Conservation (phyloP, 2,888 invertebrate genomes). For the Pammene aurita region DNA sequence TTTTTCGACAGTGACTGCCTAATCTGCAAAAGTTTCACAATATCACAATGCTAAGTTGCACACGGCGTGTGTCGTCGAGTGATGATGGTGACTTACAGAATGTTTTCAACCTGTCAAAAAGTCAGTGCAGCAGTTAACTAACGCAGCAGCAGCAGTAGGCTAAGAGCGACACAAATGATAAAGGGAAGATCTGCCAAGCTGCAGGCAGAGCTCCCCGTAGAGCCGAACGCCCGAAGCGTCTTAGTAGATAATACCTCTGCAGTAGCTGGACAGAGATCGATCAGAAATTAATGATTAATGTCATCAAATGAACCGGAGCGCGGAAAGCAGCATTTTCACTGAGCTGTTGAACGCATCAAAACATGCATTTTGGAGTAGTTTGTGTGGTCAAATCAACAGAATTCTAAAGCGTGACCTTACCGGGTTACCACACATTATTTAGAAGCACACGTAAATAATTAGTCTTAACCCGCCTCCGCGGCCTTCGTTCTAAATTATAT, state of each 20-base stretch:
- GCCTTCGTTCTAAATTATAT: constrained; percentile 42
- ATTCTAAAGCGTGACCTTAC: constrained; percentile 38
- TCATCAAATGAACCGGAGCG: too few relatives aligned
- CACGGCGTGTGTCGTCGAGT: constrained; percentile 6
- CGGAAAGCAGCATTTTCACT: too few relatives aligned
- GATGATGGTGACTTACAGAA: background rate
- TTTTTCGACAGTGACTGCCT: constrained; percentile 26
- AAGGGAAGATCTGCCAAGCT: too few relatives aligned
- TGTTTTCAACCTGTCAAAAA: too few relatives aligned
- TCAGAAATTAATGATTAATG: too few relatives aligned
- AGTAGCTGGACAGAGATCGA: too few relatives aligned
- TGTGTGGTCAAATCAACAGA: constrained; percentile 17
- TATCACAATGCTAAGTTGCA: background rate
- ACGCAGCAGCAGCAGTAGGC: too few relatives aligned
- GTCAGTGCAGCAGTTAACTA: too few relatives aligned
- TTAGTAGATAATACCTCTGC: too few relatives aligned
- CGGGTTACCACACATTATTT: constrained; percentile 39
- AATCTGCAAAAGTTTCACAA: constrained; percentile 21
- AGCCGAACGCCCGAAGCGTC: too few relatives aligned
- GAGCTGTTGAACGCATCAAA: constrained; percentile 6
- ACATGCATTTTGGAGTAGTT: constrained; percentile 7
- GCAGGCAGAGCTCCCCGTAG: too few relatives aligned
- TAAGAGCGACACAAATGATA: too few relatives aligned
- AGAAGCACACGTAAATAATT: constrained; percentile 38
- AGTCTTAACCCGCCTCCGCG: constrained; percentile 35